Evolutionary conservation across 2,888 invertebrate genomes (phyloP), one percentile per base, ranked within the genome.

Genomic region (Calameuta filiformis): DNA sequence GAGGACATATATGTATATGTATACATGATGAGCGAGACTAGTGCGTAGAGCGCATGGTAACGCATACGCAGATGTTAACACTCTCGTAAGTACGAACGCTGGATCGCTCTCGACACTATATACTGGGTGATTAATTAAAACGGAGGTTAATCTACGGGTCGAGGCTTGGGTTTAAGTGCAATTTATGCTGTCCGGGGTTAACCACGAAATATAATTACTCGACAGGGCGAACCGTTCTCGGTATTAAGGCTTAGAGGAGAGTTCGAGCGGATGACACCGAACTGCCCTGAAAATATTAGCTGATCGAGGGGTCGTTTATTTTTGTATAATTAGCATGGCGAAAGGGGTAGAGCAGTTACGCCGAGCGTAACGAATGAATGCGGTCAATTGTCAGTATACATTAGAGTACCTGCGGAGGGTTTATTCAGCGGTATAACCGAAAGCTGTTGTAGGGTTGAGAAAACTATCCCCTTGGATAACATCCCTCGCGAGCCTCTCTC

Each of bases 71-170:
- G 40, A 23, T 15, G 40, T 56, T 56, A 56, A 56, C 40, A 56
- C 40, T 15, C 40, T 56, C 40, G 15, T 71, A 71, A 71, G 30
- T 71, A 71, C 31, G 30, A 23, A 71, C 71, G 71, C 34, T 34
- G 71, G 71, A 71, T 71, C 40, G 40, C 40, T 56, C 40, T 56
- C 23, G 40, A 56, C 40, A 23, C 40, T 77, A 78, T 81, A 73
- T 81, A 81, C 81, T 71, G 81, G 87, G 86, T 87, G 87, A 89
- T 89, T 88, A 90, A 90, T 90, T 89, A 88, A 88, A 89, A 86
- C 84, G 81, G 85, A 85, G 88, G 86, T 88, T 89, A 89, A 89
- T 89, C 86, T 85, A 85, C 84, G 85, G 88, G 86, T 88, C 87
- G 86, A 78, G 84, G 82, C 80, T 75, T 83, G 83, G 80, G 82